Evolutionary conservation across 1,140 invertebrate species (phyloP).

Genomic region (Papilio machaon): DNA sequence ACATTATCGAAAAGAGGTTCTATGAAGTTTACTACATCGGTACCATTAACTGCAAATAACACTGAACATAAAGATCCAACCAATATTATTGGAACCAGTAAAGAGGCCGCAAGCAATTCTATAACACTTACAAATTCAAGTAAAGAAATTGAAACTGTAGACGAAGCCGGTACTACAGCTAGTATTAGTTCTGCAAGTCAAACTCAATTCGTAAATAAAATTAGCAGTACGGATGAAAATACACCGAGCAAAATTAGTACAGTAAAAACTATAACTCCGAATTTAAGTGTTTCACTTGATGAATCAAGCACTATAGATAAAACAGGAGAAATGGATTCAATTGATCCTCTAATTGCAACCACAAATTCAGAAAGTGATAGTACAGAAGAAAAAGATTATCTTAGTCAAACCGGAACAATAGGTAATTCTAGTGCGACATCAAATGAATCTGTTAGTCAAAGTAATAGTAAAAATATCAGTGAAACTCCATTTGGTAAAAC

Average conservation of each 20-base stretch:
- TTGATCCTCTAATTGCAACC: not conserved
- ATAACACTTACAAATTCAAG: not conserved
- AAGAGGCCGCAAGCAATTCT: not conserved
- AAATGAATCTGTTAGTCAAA: not conserved
- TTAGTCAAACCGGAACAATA: not conserved
- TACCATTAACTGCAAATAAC: slow-evolving; percentile 39
- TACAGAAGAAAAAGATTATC: not conserved
- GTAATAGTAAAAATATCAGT: not conserved
- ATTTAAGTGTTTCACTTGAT: not conserved
- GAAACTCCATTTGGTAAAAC: not conserved
- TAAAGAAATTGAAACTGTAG: not conserved
- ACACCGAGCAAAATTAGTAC: not conserved
- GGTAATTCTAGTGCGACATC: not conserved
- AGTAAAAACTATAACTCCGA: not conserved
- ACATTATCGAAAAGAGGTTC: slow-evolving; percentile 74
- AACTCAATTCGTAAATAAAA: not conserved
- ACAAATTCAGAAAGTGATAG: slow-evolving; percentile 5
- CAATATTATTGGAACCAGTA: not conserved
- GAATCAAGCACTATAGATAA: not conserved
- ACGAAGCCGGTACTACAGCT: not conserved
- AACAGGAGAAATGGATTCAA: not conserved
- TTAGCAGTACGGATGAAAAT: not conserved
- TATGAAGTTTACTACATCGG: slow-evolving; percentile 64
- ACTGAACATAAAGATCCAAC: not conserved
- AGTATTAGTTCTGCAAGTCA: not conserved